These are phyloP conservation scores for Holacanthus passer DNA, from an alignment of 2,113 vertebrate genomes.

Conservation along the genomic window DNA sequence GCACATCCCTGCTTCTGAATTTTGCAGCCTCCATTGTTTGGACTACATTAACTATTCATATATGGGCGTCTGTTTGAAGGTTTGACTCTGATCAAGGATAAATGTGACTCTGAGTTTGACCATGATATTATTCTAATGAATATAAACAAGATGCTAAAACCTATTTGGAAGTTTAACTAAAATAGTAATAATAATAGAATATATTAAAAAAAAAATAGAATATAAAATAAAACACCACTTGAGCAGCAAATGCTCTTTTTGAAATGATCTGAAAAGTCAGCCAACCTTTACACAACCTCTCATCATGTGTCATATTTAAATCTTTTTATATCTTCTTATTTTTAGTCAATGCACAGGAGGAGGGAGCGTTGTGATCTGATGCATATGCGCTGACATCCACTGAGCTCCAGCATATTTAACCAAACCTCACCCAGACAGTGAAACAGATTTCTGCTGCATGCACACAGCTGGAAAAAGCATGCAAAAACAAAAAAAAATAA, in stretches of 20 bases:
- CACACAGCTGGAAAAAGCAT: not conserved
- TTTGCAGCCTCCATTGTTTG: slow-evolving; percentile 32
- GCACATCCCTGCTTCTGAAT: slow-evolving; percentile 22
- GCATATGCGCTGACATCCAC: not conserved
- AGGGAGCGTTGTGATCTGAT: not conserved
- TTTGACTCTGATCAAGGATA: slow-evolving; percentile 2
- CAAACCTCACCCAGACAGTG: not conserved
- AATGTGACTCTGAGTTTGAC: slow-evolving; percentile 11
- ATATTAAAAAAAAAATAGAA: not conserved
- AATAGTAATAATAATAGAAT: not conserved
- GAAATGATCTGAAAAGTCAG: not conserved
- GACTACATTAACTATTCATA: slow-evolving; percentile 35
- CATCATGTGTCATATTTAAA: not conserved
- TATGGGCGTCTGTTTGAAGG: not conserved
- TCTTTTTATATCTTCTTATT: not conserved
- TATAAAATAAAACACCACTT: no score
- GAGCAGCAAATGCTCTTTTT: not conserved
- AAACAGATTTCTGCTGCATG: not conserved
- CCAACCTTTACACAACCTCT: slow-evolving; percentile 16
- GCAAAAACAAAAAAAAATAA: slow-evolving; percentile 71
- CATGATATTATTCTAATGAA: not conserved
- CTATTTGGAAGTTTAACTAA: not conserved
- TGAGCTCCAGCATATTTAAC: not conserved
- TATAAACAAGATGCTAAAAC: not conserved
- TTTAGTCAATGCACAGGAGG: not conserved